These are phyloP conservation scores for Crax fasciolata DNA, from an alignment of 2,797 vertebrate species.

Conservation along the genomic window DNA sequence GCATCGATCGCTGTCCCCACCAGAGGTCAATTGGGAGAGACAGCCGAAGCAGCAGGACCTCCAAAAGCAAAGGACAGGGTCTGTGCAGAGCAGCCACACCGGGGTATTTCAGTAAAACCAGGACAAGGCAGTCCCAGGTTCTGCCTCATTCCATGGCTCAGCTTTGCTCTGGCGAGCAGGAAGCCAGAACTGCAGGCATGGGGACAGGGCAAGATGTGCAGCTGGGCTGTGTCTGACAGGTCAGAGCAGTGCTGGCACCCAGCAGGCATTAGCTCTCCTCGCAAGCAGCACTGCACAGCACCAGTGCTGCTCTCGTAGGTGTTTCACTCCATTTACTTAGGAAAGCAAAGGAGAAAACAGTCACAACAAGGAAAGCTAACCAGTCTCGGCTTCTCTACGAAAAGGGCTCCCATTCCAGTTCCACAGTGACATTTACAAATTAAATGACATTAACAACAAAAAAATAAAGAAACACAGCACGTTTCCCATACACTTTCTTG, in stretches of 20 bases:
- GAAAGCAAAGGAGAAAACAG: not conserved
- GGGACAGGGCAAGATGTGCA: not conserved
- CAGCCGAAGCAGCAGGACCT: not conserved
- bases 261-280: not conserved
- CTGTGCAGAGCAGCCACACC: not conserved
- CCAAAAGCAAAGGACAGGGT: not conserved
- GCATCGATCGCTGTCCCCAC: not conserved
- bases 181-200: not conserved
- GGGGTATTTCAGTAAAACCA: not conserved
- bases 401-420: not conserved
- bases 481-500: not conserved
- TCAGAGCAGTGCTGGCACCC: not conserved
- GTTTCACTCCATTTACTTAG: not conserved
- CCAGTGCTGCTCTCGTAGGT: not conserved
- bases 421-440: not conserved
- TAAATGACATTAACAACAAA: not conserved
- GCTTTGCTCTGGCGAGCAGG: accelerated
- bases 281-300: not conserved
- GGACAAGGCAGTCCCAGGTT: not conserved
- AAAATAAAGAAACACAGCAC: not conserved
- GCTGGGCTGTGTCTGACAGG: not conserved
- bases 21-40: not conserved
- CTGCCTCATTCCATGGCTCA: not conserved
- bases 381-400: not conserved
- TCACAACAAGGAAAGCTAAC: not conserved